Evolutionary conservation across 1,140 invertebrate genomes (phyloP), one percentile per base, ranked within the genome.

Genomic region (Antheraea pernyi): DNA sequence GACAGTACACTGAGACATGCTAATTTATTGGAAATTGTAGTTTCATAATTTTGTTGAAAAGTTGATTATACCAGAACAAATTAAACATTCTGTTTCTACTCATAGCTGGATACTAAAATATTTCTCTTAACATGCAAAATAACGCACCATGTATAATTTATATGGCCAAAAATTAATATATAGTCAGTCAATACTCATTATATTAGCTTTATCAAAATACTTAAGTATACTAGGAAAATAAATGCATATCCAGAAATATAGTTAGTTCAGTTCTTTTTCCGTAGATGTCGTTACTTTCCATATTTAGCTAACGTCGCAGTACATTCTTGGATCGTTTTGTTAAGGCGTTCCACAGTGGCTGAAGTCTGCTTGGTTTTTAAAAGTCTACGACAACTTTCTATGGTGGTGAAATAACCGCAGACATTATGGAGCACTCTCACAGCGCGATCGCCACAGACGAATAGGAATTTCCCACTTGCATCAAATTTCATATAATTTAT

Each of bases 401-500:
- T 95, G 0, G 94, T 94, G 13, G 95, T 95, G 72, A 94, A 92
- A 79, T 96, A 96, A 7, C 97, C 97, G 69, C 96, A 94, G 10
- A 98, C 93, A 80, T 98, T 98, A 79, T 96, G 95, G 75, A 98
- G 95, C 19, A 98, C 94, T 62, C 96, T 93, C 16, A 98, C 95
- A 59, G 95, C 95, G 68, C 94, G 95, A 79, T 98, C 97, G 13
- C 96, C 97, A 65, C 95, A 93, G 3, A 95, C 95, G 68, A 97
- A 93, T n/a, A 98, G 78, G 83, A 95, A 96, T 79, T 96, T 95
- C 19, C 95, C 95, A 65, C 94, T 91, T 30, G 95, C 93, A 82
- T 97, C 96, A 86, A 98, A 98, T 19, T 91, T 78, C 59, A 98
- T 86, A 71, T 94, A 92, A 39, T 93, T 94, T 68, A 98, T 95